These are phyloP conservation scores for Xiphydria camelus DNA, from an alignment of 2,888 invertebrate species.

Conservation along the genomic window DNA sequence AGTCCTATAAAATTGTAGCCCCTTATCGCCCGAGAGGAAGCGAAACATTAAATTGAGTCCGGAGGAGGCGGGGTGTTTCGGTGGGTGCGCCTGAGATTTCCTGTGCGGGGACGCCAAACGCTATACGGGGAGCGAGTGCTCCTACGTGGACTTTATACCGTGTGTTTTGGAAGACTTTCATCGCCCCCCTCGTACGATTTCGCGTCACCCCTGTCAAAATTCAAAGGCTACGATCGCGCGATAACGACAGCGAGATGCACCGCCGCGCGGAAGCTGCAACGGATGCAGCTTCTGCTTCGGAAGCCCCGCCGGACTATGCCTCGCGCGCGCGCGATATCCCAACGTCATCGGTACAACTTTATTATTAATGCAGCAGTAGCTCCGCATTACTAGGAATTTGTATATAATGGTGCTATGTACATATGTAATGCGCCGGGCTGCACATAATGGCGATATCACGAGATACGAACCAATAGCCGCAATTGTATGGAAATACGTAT, in stretches of 20 bases:
- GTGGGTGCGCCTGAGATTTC: conserved; percentile 57
- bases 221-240: too few species aligned
- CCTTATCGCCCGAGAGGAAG: conserved; percentile 52
- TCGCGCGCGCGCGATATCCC: conserved; percentile 13
- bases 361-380: conserved; percentile 49
- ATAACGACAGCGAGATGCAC: too few species aligned
- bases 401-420: conserved; percentile 55
- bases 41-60: conserved; percentile 54
- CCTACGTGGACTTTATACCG: conserved; percentile 26
- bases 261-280: too few species aligned
- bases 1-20: conserved; percentile 47
- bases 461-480: conserved; percentile 53
- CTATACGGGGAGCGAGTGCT: conserved; percentile 45
- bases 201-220: too few species aligned
- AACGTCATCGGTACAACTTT: conserved; percentile 26
- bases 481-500: conserved; percentile 57
- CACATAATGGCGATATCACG: conserved; percentile 50
- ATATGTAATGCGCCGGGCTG: conserved; percentile 43
- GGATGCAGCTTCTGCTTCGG: too few species aligned
- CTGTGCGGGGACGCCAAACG: conserved; percentile 49
- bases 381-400: conserved; percentile 50
- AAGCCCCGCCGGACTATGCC: too few species aligned
- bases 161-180: neutral
- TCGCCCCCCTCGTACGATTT: neutral
- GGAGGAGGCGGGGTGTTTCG: conserved; percentile 53